phyloP scores from a whole-genome alignment of 2,113 vertebrate genomes.

The Mesoclemmys tuberculata region DNA sequence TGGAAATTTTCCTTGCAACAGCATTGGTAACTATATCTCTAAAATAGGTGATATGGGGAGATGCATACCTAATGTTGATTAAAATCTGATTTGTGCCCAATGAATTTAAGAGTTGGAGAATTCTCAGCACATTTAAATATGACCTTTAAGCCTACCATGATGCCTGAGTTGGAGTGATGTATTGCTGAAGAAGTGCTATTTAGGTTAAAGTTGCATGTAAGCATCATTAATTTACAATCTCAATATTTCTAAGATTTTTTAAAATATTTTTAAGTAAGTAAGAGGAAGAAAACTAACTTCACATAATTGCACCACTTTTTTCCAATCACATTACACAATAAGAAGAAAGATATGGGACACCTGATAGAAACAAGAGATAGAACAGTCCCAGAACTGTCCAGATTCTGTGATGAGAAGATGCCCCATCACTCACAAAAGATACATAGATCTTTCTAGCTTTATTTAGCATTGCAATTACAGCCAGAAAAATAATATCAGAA shows the following conservation, averaged over 20 bases:
- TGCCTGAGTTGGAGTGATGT: not conserved
- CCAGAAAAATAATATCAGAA: not conserved
- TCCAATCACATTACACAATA: not conserved
- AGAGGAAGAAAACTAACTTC: not conserved
- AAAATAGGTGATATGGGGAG: not conserved
- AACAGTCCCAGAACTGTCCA: not conserved
- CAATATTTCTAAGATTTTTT: not conserved
- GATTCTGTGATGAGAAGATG: not conserved
- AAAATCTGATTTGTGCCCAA: not conserved
- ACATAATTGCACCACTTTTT: accelerated
- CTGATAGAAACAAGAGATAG: not conserved
- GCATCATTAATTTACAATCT: constrained; percentile 7
- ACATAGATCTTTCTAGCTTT: not conserved
- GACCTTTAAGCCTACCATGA: not conserved
- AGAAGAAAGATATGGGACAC: not conserved
- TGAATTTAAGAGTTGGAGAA: not conserved
- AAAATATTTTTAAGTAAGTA: not conserved
- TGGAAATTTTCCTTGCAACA: not conserved
- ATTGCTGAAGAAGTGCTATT: not conserved
- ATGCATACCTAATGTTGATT: not conserved
- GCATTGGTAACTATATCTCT: constrained; percentile 1
- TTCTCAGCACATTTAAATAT: not conserved
- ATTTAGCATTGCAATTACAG: not conserved
- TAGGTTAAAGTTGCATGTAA: constrained; percentile 29
- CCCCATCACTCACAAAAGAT: not conserved